Percentiles rank a stretch among this genome's conserved stretches.
Conservation (phyloP, 1,140 invertebrate species). For the Conopomorpha cramerella region DNA sequence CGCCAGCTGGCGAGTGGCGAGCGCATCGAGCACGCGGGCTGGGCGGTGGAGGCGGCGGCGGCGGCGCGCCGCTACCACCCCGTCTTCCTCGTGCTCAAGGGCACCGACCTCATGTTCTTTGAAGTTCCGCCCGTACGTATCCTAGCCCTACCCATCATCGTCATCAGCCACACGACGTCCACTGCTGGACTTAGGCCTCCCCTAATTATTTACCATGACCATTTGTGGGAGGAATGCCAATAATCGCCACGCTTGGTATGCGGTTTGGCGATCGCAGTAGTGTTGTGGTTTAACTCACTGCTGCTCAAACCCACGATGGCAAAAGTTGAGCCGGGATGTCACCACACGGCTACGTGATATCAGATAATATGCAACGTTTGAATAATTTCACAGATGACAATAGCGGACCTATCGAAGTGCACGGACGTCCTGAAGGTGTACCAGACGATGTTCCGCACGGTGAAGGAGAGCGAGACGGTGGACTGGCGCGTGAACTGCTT, state of each 20-base stretch:
- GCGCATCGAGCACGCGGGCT: conserved; percentile 94
- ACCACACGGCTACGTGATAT: no score
- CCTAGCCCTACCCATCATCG: no score
- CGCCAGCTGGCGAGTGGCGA: conserved; percentile 85
- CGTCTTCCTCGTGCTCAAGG: conserved; percentile 90
- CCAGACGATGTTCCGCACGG: conserved; percentile 94
- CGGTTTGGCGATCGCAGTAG: no score
- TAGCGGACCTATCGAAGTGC: conserved; percentile 63
- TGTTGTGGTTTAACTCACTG: no score
- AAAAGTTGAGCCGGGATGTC: no score
- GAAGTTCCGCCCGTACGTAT: conserved; percentile 75
- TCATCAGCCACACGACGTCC: no score
- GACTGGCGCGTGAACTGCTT: conserved; percentile 95
- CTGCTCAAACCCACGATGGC: no score
- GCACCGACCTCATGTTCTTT: conserved; percentile 86
- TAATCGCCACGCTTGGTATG: no score
- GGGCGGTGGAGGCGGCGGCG: conserved; percentile 91
- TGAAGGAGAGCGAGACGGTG: conserved; percentile 90
- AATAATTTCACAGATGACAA: conserved; percentile 20
- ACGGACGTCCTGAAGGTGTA: conserved; percentile 82
- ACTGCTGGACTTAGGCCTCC: no score
- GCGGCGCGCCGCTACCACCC: conserved; percentile 89
- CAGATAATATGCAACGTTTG: not conserved
- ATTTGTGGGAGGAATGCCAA: no score
- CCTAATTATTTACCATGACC: no score